A percentile compares a stretch with the other conserved stretches of the same genome.
Conservation (phyloP, 2,113 vertebrate species). For the Xiphophorus hellerii region DNA sequence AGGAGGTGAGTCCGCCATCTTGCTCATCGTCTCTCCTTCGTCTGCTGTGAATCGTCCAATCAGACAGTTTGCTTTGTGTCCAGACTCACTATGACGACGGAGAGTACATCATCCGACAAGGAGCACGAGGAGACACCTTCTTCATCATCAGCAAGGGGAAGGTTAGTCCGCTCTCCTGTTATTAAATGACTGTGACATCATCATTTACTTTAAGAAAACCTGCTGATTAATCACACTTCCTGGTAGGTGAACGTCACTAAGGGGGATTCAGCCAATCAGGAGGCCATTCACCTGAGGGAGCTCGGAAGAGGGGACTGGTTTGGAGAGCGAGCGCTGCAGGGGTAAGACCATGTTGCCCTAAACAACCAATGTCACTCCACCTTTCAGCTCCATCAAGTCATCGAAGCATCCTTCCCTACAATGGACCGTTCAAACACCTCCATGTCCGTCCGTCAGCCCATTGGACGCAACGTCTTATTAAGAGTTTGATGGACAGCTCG, state of each 20-base stretch:
- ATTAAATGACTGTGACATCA: not conserved
- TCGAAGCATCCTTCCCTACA: not conserved
- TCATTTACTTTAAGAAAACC: not conserved
- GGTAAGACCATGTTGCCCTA: constrained; percentile 44
- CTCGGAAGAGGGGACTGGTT: constrained; percentile 70
- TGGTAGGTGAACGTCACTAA: constrained; percentile 68
- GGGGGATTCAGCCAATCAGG: constrained; percentile 53
- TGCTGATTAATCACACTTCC: not conserved
- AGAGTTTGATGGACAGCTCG: too few species aligned
- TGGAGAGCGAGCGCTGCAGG: constrained; percentile 68
- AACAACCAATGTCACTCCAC: not conserved
- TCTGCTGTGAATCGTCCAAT: not conserved
- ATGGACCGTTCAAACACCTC: too few species aligned
- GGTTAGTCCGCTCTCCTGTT: constrained; percentile 72
- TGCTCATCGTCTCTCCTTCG: not conserved
- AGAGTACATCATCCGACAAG: constrained; percentile 79
- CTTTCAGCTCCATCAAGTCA: not conserved
- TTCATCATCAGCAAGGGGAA: constrained; percentile 88
- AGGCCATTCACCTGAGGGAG: constrained; percentile 51
- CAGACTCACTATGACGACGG: constrained; percentile 77
- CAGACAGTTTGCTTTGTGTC: not conserved
- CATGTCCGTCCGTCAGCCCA: too few species aligned
- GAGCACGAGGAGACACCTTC: constrained; percentile 80
- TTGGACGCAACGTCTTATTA: too few species aligned
- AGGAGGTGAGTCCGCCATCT: constrained; percentile 85